A percentile compares a stretch with the other conserved stretches of the same genome.
phyloP scores from a whole-genome alignment of 1,140 invertebrate genomes.

The Acromyrmex echinatior region DNA sequence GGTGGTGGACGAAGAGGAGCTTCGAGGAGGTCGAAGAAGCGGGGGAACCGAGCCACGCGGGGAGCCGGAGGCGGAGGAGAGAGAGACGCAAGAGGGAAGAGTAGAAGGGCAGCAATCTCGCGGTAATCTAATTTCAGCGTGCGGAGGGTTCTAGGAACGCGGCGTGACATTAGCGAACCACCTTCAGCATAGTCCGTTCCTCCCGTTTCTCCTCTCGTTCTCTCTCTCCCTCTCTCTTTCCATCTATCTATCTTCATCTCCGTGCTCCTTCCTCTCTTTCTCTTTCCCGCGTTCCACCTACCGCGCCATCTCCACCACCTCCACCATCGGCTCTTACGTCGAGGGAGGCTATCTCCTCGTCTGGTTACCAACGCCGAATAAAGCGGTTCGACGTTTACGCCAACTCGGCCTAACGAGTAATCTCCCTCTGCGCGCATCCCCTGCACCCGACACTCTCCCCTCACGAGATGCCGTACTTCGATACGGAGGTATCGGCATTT shows the following conservation, averaged over 20 bases:
- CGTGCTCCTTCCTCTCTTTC: slow-evolving; percentile 22
- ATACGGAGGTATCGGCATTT: slow-evolving; percentile 19
- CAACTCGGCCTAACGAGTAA: slow-evolving; percentile 76
- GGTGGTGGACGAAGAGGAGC: slow-evolving; percentile 67
- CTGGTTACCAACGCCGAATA: slow-evolving; percentile 79
- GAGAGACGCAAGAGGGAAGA: slow-evolving; percentile 56
- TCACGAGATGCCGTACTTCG: slow-evolving; percentile 37
- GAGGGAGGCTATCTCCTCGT: slow-evolving; percentile 77
- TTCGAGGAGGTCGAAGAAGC: slow-evolving; percentile 60
- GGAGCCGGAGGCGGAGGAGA: slow-evolving; percentile 31
- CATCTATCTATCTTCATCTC: slow-evolving; percentile 36
- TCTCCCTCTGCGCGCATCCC: slow-evolving; percentile 44
- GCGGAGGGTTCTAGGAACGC: slow-evolving; percentile 83
- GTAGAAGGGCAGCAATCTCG: slow-evolving; percentile 82
- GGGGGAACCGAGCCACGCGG: slow-evolving; percentile 25
- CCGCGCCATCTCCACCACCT: slow-evolving; percentile 57
- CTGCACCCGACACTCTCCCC: slow-evolving; percentile 18
- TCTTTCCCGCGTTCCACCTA: slow-evolving; percentile 49
- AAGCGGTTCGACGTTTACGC: slow-evolving; percentile 80
- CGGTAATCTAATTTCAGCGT: slow-evolving; percentile 85
- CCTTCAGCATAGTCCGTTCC: slow-evolving; percentile 76
- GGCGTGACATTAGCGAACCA: slow-evolving; percentile 82
- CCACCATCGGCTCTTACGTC: slow-evolving; percentile 65
- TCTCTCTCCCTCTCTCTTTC: slow-evolving; percentile 12
- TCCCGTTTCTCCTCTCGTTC: slow-evolving; percentile 32